Percentiles rank a stretch among this genome's conserved stretches.
Evolutionary conservation across 2,797 vertebrate genomes (phyloP).

Genomic region (Lophotriccus pileatus): DNA sequence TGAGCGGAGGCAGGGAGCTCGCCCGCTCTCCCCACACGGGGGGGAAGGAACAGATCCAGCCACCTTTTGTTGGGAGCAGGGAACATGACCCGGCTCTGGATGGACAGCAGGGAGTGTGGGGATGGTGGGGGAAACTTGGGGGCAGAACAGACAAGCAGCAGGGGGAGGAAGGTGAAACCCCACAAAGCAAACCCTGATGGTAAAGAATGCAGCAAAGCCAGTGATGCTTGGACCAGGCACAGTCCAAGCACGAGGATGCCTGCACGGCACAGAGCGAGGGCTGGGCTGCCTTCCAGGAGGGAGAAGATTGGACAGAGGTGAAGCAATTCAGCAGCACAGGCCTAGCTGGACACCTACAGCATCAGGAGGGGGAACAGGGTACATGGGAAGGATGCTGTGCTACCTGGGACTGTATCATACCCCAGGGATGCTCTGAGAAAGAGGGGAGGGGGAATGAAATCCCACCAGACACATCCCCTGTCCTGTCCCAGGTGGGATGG

Average conservation of each 20-base stretch:
- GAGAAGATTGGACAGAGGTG: neutral
- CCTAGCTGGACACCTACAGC: neutral
- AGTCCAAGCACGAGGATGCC: accelerated
- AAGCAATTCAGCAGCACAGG: accelerated
- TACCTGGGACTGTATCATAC: neutral
- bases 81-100: neutral
- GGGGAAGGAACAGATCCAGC: neutral
- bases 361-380: neutral
- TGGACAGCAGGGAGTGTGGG: neutral
- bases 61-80: neutral
- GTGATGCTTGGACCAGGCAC: neutral
- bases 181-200: neutral
- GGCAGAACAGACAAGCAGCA: neutral
- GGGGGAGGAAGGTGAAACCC: neutral
- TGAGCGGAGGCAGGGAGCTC: neutral
- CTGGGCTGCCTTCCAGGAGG: neutral
- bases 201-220: neutral
- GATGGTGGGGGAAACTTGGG: neutral
- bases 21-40: neutral
- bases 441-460: neutral
- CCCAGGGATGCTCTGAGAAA: neutral
- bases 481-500: neutral
- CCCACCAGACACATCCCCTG: accelerated
- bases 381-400: neutral
- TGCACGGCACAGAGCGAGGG: neutral